Evolutionary conservation across 2,797 vertebrate species (phyloP).

Genomic region (Lepilemur ruficaudatus): DNA sequence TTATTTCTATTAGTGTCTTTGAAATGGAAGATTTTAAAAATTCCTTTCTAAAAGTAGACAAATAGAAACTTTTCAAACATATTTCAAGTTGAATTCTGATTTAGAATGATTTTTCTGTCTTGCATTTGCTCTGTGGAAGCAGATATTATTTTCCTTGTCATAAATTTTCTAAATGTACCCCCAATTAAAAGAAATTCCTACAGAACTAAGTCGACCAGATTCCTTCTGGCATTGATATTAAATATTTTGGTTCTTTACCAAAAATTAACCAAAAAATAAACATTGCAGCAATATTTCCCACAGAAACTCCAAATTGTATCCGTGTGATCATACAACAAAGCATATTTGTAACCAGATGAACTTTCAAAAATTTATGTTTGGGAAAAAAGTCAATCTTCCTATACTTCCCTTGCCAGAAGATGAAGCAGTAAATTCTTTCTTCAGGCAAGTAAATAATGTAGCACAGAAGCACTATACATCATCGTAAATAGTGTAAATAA

Average conservation of each 20-base stretch:
- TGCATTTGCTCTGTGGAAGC: background rate
- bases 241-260: background rate
- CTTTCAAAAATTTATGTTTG: background rate
- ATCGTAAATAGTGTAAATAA: background rate
- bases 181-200: background rate
- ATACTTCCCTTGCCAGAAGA: background rate
- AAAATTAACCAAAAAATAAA: background rate
- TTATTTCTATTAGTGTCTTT: background rate
- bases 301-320: background rate
- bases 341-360: background rate
- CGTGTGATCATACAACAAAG: background rate
- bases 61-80: background rate
- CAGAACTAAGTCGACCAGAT: background rate
- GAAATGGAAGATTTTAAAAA: background rate
- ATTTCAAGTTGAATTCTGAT: conserved; percentile 15
- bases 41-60: background rate
- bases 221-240: background rate
- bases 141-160: background rate
- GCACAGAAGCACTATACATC: background rate
- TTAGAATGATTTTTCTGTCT: background rate
- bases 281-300: background rate
- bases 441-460: conserved; percentile 13
- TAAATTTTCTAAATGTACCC: conserved; percentile 8
- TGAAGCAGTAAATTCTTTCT: conserved; percentile 7
- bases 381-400: background rate